Evolutionary conservation across 2,888 invertebrate species (phyloP).

Genomic region (Brachypalpus laphriformis): DNA sequence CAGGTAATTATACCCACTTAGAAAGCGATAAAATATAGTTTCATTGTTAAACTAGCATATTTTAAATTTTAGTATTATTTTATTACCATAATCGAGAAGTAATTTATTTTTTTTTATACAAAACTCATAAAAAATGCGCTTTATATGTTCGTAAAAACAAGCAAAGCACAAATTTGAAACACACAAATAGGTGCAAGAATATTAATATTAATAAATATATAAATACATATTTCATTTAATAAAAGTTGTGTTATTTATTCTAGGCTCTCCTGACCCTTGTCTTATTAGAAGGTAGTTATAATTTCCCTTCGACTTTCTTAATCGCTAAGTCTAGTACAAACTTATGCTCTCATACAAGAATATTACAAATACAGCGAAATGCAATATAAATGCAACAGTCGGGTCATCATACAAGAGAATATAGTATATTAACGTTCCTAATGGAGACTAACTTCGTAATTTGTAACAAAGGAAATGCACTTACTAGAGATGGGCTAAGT

Average conservation of each 20-base stretch:
- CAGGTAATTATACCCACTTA: slow-evolving; percentile 4
- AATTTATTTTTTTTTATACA: slow-evolving; percentile 59
- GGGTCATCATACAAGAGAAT: no score
- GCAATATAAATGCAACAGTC: no score
- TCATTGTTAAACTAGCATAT: slow-evolving; percentile 35
- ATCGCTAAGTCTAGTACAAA: no score
- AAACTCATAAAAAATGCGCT: slow-evolving; percentile 44
- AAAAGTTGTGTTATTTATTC: not conserved
- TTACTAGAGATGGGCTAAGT: no score
- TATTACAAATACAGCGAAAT: no score
- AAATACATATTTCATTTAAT: slow-evolving; percentile 13
- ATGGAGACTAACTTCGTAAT: no score
- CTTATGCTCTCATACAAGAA: no score
- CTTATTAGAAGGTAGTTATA: no score
- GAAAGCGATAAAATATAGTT: not conserved
- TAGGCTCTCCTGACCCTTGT: no score
- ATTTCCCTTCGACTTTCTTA: no score
- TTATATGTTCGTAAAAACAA: slow-evolving; percentile 37
- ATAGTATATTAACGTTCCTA: no score
- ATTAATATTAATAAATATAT: slow-evolving; percentile 38
- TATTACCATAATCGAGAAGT: slow-evolving; percentile 28
- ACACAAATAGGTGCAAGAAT: slow-evolving; percentile 40
- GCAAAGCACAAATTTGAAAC: slow-evolving; percentile 45
- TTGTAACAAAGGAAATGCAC: no score
- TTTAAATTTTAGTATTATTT: slow-evolving; percentile 49